Base-by-base conservation (phyloP, 2,113 vertebrate genomes). In the Onychostruthus taczanowskii region DNA sequence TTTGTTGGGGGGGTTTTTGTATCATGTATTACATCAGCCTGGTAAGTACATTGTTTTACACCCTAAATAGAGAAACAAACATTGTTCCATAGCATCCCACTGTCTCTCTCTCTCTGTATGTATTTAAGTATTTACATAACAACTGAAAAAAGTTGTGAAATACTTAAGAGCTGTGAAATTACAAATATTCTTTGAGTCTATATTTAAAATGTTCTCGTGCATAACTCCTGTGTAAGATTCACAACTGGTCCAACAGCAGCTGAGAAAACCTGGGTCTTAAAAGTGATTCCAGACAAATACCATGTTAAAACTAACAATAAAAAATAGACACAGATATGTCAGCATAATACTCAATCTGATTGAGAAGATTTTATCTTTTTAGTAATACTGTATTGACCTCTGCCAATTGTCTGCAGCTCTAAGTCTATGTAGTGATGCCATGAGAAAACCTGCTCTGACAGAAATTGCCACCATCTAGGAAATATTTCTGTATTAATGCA, bases 91-190 rank as follows among this genome's bases (percentile, higher is more conserved):
- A 31, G 7, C 22, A 11, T 53, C 16, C 77, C 41, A 73, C 43
- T 49, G 9, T 8, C n/a, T 13, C 6, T 53, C 3, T 47, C 8
- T 31, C 53, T 13, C 53, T 37, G 3, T 46, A 0, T 26, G 4
- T 26, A 24, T 14, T n/a, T 8, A 52, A 46, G 14, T 41, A 67
- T 58, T 70, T 78, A 70, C 3, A 3, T 33, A 53, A 28, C 20
- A 66, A 37, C 15, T 6, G 3, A 35, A 72, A 83, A 24, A 46
- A 85, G 24, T 3, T 83, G 16, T 26, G 18, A 69, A 90, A 73
- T 64, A 73, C 41, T 76, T 62, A 63, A 63, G 79, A 27, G 22
- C 17, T 66, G 30, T 56, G 59, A 62, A 90, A 70, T 35, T 20
- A 50, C 21, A 59, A 62, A 90, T 47, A 59, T 1, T 1, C 26